These are phyloP conservation scores for Chrysodeixis includens DNA, from an alignment of 2,888 invertebrate species.

Conservation along the genomic window DNA sequence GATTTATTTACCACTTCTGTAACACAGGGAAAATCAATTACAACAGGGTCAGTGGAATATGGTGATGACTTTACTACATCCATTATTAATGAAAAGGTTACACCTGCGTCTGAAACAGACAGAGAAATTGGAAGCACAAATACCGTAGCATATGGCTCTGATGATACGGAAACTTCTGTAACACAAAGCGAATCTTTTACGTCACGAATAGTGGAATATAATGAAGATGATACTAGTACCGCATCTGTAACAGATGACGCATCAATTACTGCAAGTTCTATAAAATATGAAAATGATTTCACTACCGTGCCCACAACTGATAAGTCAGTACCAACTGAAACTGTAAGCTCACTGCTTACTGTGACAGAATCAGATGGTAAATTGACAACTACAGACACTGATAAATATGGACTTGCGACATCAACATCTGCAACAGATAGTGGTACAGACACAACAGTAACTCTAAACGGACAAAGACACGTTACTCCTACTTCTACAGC, in stretches of 20 bases:
- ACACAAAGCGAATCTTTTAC: background rate
- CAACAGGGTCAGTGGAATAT: background rate
- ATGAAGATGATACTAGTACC: background rate
- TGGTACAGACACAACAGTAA: background rate
- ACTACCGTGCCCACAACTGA: background rate
- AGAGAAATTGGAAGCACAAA: no score
- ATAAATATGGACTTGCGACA: background rate
- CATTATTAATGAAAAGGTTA: no score
- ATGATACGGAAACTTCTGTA: background rate
- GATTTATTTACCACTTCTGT: background rate
- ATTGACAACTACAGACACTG: background rate
- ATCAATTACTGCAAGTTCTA: background rate
- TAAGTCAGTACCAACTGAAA: no score
- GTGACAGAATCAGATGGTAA: background rate
- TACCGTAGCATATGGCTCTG: no score
- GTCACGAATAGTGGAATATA: no score
- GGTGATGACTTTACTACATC: background rate
- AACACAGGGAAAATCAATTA: background rate
- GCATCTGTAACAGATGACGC: background rate
- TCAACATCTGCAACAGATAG: background rate
- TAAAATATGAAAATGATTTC: background rate
- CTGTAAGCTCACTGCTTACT: no score
- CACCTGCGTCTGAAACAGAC: no score
- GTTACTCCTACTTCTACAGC: no score
- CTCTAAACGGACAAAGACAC: background rate